Evolutionary conservation across 2,797 vertebrate genomes (phyloP).

Genomic region (Sebastes wilsoni): DNA sequence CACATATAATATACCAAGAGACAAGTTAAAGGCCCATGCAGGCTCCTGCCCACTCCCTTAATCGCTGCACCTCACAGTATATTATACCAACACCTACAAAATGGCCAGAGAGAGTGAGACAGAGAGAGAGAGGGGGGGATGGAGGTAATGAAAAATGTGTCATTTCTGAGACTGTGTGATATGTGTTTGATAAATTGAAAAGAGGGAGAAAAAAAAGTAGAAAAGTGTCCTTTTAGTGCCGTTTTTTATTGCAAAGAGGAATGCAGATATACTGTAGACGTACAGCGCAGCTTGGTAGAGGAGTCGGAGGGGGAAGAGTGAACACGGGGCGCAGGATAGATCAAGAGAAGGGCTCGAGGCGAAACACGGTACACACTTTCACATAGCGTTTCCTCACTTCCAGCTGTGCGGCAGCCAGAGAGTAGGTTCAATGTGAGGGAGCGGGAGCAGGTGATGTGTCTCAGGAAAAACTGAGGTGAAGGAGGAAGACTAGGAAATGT

Average conservation of each 20-base stretch:
- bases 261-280: constrained; percentile 1
- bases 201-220: neutral
- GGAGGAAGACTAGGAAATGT: neutral
- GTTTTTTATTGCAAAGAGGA: constrained; percentile 9
- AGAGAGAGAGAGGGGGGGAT: neutral
- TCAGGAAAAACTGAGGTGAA: constrained; percentile 5
- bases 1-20: constrained; percentile 39
- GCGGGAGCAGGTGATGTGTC: neutral
- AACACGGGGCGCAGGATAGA: constrained; percentile 27
- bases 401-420: constrained; percentile 27
- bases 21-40: constrained; percentile 39
- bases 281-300: neutral
- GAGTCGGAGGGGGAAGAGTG: neutral
- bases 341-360: constrained; percentile 57
- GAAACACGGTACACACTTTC: constrained; percentile 40
- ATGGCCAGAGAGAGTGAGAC: neutral
- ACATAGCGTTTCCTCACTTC: constrained; percentile 30
- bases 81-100: constrained; percentile 44
- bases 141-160: constrained; percentile 47
- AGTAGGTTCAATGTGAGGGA: constrained; percentile 6
- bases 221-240: constrained; percentile 10
- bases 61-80: constrained; percentile 40
- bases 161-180: constrained; percentile 33
- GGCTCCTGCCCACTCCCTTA: constrained; percentile 41
- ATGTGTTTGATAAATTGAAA: constrained; percentile 30